Base-by-base conservation (phyloP, 1,140 invertebrate species). In the Fopius arisanus region DNA sequence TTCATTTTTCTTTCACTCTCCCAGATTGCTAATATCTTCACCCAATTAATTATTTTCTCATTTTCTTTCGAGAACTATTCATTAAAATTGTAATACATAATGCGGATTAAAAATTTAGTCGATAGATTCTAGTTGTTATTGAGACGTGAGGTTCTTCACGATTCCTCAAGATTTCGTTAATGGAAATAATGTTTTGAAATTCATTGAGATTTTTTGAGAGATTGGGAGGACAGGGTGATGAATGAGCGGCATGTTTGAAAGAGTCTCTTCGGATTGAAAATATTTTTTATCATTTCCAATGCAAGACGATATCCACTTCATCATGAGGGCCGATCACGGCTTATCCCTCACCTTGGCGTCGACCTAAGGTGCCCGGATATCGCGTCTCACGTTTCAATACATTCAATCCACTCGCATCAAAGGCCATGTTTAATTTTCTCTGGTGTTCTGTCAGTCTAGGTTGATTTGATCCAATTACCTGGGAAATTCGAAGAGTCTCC, bases 341-440 rank as follows among this genome's bases (percentile, higher is more conserved):
- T 76, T 78, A 62, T 76, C 76, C 78, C 74, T 82, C 80, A 82
- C 80, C 80, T 82, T 80, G 78, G 75, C 69, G 33, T 80, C 77
- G 80, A 80, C 79, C 80, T 81, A 80, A 76, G 79, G 77, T 75
- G 78, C 80, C 80, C 80, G 80, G 80, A 82, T 81, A 76, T 81
- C 77, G 77, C 80, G 80, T 81, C 59, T 43, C 59, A 70, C 62
- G 51, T 63, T 51, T 31, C 65, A 43, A 43, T 26, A 40, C 73
- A 70, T 26, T 16, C 37, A 69, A 71, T 19, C 37, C 43, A 70
- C 66, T 78, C 77, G 59, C 72, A 69, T n/a, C n/a, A 43, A 69
- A 48, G 21, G 48, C 12, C 48, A 21, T 54, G 43, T 51, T 51
- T 51, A 51, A 14, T 51, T 51, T 16, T 51, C 19, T 51, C 43